Percentiles rank a stretch among this genome's conserved stretches.
Conservation (phyloP, 2,797 vertebrate species). For the Ptychobarbus kaznakovi region DNA sequence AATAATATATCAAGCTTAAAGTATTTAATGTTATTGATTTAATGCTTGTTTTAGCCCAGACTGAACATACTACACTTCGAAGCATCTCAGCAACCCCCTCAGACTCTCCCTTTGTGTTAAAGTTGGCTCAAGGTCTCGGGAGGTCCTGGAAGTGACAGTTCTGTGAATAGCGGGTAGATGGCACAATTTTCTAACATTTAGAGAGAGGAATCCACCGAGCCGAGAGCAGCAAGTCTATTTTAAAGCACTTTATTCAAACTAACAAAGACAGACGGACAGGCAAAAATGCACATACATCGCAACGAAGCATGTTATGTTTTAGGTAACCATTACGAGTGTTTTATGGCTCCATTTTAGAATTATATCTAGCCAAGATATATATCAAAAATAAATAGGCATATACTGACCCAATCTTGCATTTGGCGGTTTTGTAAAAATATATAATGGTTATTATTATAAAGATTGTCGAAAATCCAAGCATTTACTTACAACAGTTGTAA, state of each 20-base stretch:
- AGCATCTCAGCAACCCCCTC: slow-evolving; percentile 63
- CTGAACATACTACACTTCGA: slow-evolving; percentile 46
- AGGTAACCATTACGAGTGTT: not conserved
- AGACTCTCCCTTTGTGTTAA: slow-evolving; percentile 77
- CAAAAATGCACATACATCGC: slow-evolving; percentile 75
- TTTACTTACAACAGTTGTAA: not conserved
- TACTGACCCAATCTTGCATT: not conserved
- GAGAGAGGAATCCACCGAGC: slow-evolving; percentile 82
- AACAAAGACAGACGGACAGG: slow-evolving; percentile 87
- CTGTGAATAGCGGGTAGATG: slow-evolving; percentile 98
- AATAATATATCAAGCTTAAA: slow-evolving; percentile 1
- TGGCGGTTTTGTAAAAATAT: not conserved
- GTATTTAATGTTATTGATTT: slow-evolving; percentile 47
- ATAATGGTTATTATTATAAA: not conserved
- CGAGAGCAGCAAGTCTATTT: slow-evolving; percentile 84
- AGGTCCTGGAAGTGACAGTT: slow-evolving; percentile 93
- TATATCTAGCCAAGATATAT: not conserved
- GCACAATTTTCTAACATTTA: slow-evolving; percentile 99
- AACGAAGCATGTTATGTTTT: not conserved
- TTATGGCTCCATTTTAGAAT: slow-evolving; percentile 6
- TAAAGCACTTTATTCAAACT: slow-evolving; percentile 87
- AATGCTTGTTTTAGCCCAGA: slow-evolving; percentile 33
- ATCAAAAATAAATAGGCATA: not conserved
- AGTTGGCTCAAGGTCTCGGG: slow-evolving; percentile 85
- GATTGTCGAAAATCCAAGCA: not conserved